phyloP scores from a whole-genome alignment of 1,140 invertebrate species.

The Micrasema longulum region DNA sequence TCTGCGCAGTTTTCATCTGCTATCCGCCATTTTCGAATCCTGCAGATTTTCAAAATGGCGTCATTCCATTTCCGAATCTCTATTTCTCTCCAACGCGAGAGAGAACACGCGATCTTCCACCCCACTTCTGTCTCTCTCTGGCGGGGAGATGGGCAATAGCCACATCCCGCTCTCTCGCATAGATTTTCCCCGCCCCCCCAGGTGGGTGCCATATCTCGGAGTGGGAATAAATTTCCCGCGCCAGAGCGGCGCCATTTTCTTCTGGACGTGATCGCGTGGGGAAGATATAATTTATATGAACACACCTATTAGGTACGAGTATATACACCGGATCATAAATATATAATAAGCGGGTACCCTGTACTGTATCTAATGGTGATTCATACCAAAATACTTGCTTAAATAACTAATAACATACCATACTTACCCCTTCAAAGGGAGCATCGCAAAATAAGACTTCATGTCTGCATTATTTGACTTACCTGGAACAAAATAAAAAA shows the following conservation, averaged over 20 bases:
- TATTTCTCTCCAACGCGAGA: conserved; percentile 25
- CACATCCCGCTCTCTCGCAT: conserved; percentile 16
- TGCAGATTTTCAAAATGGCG: conserved; percentile 32
- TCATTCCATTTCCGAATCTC: conserved; percentile 28
- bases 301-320: neutral
- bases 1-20: neutral
- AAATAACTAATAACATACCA: no score
- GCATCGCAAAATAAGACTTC: no score
- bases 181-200: conserved; percentile 29
- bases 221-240: conserved; percentile 25
- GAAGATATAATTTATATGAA: conserved; percentile 11
- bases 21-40: neutral
- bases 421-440: no score
- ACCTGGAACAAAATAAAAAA: conserved; percentile 28
- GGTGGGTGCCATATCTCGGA: conserved; percentile 21
- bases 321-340: conserved; percentile 5
- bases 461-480: conserved; percentile 1
- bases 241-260: conserved; percentile 32
- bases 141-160: neutral
- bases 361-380: neutral
- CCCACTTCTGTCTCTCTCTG: neutral
- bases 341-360: neutral
- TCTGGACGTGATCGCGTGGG: conserved; percentile 15
- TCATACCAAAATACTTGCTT: no score
- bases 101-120: conserved; percentile 32